A percentile compares a stretch with the other conserved stretches of the same genome.
These are phyloP conservation scores for Pseudomyrmex cubaensis DNA, from an alignment of 1,140 invertebrate species.

Conservation along the genomic window DNA sequence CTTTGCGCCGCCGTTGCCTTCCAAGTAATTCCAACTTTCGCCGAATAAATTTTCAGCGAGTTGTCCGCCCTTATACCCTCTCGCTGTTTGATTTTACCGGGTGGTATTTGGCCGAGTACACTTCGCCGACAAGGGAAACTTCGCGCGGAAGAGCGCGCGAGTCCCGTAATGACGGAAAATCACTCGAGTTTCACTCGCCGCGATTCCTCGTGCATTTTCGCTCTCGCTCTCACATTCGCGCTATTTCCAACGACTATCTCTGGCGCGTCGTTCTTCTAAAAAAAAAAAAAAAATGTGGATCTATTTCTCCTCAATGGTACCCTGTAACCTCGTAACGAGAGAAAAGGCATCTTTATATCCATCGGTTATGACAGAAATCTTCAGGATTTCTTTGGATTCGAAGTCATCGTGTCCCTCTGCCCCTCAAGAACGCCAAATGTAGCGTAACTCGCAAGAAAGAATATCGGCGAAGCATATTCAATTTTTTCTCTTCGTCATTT, in stretches of 20 bases:
- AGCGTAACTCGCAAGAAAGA: constrained; percentile 41
- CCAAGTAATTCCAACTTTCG: constrained; percentile 32
- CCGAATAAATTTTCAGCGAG: constrained; percentile 23
- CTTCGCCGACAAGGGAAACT: background rate
- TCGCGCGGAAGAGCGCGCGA: background rate
- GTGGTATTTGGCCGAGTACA: background rate
- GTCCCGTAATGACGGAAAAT: background rate
- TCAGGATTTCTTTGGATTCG: constrained; percentile 6
- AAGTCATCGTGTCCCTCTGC: background rate
- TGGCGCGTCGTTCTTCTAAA: constrained; percentile 5
- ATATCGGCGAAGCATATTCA: constrained; percentile 45
- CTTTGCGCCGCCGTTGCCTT: background rate
- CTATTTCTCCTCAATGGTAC: constrained; percentile 16
- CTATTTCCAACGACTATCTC: too few species aligned
- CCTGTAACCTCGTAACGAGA: constrained; percentile 3
- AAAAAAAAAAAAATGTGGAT: constrained; percentile 31
- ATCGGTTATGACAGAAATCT: constrained; percentile 50
- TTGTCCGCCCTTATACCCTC: background rate
- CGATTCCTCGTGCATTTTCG: constrained; percentile 27
- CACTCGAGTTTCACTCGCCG: constrained; percentile 21
- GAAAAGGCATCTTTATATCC: constrained; percentile 35
- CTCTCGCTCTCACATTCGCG: background rate
- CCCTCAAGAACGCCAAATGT: constrained; percentile 38
- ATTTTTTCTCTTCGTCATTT: constrained; percentile 47
- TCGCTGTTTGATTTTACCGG: constrained; percentile 1